Percentiles rank a stretch among this genome's conserved stretches.
Evolutionary conservation across 2,113 vertebrate species (phyloP).

Genomic region (Gymnorhina tibicen): DNA sequence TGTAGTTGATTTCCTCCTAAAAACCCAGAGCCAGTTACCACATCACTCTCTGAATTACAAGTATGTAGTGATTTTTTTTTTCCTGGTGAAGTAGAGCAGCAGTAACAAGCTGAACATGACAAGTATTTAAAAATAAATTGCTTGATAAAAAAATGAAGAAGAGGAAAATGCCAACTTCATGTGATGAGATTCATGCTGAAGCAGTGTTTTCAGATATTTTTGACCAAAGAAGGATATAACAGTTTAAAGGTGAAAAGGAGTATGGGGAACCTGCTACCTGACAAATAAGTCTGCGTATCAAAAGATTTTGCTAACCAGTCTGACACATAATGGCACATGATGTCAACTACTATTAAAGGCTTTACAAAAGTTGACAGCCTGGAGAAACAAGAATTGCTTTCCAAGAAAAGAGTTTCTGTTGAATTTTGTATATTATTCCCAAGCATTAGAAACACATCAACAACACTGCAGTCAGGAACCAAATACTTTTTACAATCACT

Average conservation of each 20-base stretch:
- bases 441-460: background rate
- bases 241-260: slow-evolving; percentile 46
- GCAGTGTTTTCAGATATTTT: background rate
- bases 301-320: slow-evolving; percentile 62
- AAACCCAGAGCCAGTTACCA: background rate
- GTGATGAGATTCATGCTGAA: slow-evolving; percentile 1
- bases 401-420: slow-evolving; percentile 32
- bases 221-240: slow-evolving; percentile 30
- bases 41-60: background rate
- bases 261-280: slow-evolving; percentile 58
- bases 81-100: slow-evolving; percentile 61
- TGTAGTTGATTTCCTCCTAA: background rate
- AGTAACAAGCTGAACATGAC: slow-evolving; percentile 63
- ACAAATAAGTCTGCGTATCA: slow-evolving; percentile 69
- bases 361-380: slow-evolving; percentile 65
- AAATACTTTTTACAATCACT: background rate
- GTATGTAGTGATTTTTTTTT: background rate
- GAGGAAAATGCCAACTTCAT: background rate
- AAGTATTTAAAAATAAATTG: slow-evolving; percentile 73
- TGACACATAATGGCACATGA: slow-evolving; percentile 66
- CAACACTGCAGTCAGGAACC: background rate
- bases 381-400: slow-evolving; percentile 58
- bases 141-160: background rate
- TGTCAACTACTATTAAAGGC: slow-evolving; percentile 70
- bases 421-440: slow-evolving; percentile 24